Percentiles rank a stretch among this genome's conserved stretches.
phyloP scores from a whole-genome alignment of 2,113 vertebrate genomes.

The Aphelocoma coerulescens region DNA sequence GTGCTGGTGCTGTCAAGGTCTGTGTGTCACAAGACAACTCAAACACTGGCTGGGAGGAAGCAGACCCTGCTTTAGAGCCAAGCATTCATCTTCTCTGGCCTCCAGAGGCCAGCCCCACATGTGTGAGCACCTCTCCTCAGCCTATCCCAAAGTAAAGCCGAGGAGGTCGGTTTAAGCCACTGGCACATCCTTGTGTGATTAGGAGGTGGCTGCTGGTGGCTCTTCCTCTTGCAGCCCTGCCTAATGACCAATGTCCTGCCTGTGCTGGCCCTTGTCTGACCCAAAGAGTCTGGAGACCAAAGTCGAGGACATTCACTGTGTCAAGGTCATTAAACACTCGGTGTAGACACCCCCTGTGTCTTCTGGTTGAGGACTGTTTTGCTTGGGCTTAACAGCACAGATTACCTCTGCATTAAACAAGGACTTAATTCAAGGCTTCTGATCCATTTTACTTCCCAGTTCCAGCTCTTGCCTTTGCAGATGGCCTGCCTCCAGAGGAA shows the following conservation, averaged over 20 bases:
- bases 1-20: background rate
- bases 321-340: background rate
- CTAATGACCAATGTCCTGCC: accelerated
- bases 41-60: background rate
- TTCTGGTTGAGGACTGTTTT: background rate
- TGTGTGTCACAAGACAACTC: background rate
- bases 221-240: background rate
- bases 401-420: conserved; percentile 10
- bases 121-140: background rate
- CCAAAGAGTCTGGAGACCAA: background rate
- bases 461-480: background rate
- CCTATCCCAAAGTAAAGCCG: background rate
- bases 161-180: background rate
- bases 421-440: conserved; percentile 31
- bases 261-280: background rate
- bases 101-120: background rate
- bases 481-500: background rate
- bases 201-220: background rate
- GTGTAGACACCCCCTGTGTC: background rate
- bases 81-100: background rate
- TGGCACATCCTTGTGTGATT: background rate
- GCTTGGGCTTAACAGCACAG: background rate
- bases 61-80: background rate
- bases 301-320: background rate
- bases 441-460: background rate